Base-by-base conservation (phyloP, 2,113 vertebrate genomes). In the Todiramphus chloris region DNA sequence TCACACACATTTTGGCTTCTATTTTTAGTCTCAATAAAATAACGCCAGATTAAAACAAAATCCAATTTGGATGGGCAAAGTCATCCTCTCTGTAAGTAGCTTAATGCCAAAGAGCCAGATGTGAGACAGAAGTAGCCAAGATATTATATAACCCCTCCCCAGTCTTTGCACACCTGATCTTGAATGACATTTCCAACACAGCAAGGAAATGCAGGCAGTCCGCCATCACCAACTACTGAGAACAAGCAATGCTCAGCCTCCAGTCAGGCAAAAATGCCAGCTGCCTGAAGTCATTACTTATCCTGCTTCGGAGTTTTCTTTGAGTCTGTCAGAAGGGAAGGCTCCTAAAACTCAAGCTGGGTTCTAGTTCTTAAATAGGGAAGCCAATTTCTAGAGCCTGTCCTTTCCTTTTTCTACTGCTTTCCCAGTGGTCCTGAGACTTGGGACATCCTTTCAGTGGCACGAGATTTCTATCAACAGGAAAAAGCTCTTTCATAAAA, bases 401-500 rank as follows among this genome's bases (percentile, higher is more conserved):
- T 39, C 83, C 31, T 84, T 76, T 51, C 12, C 13, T 68, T 63
- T 39, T 55, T 59, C 13, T 75, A 73, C 76, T 56, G 16, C 25
- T 78, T 85, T 88, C 60, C 59, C 50, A 58, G 85, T 19, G 60
- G 37, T 88, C 37, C 46, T 68, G 90, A 86, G 64, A 76, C 19
- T 21, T 89, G 30, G 68, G 94, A 93, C 76, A 67, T 89, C 92
- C 62, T 93, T 91, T 94, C 83, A 85, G 69, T 83, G 69, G 69
- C 35, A 35, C 53, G 50, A 73, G 91, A 92, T 68, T 51, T 94
- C 70, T 23, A 94, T 89, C 78, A 96, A 97, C 55, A 97, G 82
- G 72, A 96, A 97, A 96, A 84, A 96, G 58, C 35, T 85, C 96
- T 80, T 97, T 94, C 70, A 80, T 33, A 73, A 83, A 90, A 95